These are phyloP conservation scores for Leptopterna dolabrata DNA, from an alignment of 2,888 invertebrate species.

Conservation along the genomic window DNA sequence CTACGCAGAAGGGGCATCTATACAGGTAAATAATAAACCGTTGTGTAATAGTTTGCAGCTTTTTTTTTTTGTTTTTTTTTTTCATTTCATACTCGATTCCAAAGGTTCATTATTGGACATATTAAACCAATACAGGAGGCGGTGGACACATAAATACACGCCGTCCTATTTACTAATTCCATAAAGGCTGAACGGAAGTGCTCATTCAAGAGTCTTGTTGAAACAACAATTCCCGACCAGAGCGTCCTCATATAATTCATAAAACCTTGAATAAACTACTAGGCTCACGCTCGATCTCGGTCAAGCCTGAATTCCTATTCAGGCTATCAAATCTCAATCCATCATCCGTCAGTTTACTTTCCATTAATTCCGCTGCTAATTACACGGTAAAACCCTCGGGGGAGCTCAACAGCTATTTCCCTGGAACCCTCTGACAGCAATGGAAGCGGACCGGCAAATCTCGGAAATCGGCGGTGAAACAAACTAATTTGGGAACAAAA, in stretches of 20 bases:
- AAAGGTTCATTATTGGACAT: too few relatives aligned
- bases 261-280: not conserved
- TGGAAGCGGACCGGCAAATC: not conserved
- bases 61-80: too few relatives aligned
- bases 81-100: too few relatives aligned
- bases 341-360: not conserved
- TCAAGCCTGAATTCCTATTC: not conserved
- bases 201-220: not conserved
- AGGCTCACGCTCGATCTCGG: not conserved
- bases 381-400: not conserved
- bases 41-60: too few relatives aligned
- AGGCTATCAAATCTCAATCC: not conserved
- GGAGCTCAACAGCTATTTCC: not conserved
- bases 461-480: not conserved
- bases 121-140: too few relatives aligned
- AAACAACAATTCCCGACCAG: not conserved
- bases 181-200: too few relatives aligned
- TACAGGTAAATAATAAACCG: too few relatives aligned
- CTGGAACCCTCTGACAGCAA: not conserved
- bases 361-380: conserved; percentile 14
- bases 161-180: too few relatives aligned
- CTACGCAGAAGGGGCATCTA: too few relatives aligned
- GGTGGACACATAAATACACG: too few relatives aligned
- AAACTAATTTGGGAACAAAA: not conserved
- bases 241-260: not conserved